Percentiles rank a stretch among this genome's conserved stretches.
Conservation (phyloP, 2,888 invertebrate species). For the Cheilosia scutellata region DNA sequence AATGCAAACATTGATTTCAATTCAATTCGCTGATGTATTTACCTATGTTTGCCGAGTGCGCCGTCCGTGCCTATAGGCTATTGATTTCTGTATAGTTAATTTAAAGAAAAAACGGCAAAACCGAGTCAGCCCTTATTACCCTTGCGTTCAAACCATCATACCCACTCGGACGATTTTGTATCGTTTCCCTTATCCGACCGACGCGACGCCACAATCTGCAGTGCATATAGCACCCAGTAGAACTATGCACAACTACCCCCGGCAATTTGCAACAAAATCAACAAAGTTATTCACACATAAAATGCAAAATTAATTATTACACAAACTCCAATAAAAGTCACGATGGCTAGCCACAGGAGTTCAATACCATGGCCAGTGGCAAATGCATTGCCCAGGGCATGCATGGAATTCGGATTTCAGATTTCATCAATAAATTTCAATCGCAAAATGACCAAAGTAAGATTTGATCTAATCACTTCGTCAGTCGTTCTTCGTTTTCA, state of each 20-base stretch:
- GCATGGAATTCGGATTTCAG: conserved; percentile 48
- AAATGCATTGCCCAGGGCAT: background rate
- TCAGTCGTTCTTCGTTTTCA: conserved; percentile 63
- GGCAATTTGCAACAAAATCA: conserved; percentile 71
- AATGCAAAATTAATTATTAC: conserved; percentile 75
- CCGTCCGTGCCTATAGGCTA: conserved; percentile 45
- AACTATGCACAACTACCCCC: conserved; percentile 53
- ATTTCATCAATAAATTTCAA: conserved; percentile 74
- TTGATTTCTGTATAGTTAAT: conserved; percentile 60
- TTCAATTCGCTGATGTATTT: conserved; percentile 62
- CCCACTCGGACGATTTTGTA: background rate
- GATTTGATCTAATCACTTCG: conserved; percentile 74
- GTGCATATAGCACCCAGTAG: background rate
- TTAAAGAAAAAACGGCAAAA: conserved; percentile 11
- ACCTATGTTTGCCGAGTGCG: conserved; percentile 47
- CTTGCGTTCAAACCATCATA: background rate
- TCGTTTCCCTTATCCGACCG: background rate
- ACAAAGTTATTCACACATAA: conserved; percentile 74
- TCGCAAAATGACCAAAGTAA: conserved; percentile 68
- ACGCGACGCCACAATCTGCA: conserved; percentile 10
- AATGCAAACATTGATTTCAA: conserved; percentile 73
- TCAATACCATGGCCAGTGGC: conserved; percentile 29
- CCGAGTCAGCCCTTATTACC: background rate
- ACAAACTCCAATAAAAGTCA: conserved; percentile 72
- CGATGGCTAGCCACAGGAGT: conserved; percentile 69